These are phyloP conservation scores for Oncorhynchus gorbuscha DNA, from an alignment of 2,113 vertebrate genomes.

Conservation along the genomic window DNA sequence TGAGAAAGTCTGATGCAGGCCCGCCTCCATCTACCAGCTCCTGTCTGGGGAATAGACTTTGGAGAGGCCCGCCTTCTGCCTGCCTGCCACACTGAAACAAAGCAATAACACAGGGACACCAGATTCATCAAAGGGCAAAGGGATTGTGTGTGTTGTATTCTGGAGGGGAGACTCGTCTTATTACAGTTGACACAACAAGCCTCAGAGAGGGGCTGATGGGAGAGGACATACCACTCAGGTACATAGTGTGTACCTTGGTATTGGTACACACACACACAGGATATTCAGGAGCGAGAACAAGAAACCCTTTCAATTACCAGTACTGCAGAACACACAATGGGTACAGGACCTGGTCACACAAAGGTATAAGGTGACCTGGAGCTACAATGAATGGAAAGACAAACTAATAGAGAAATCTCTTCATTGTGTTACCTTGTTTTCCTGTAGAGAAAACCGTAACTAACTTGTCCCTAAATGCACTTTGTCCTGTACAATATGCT, in stretches of 20 bases:
- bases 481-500: background rate
- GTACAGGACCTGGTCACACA: too few relatives aligned
- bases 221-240: background rate
- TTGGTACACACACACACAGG: too few relatives aligned
- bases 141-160: background rate
- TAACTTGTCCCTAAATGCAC: background rate
- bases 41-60: conserved; percentile 3
- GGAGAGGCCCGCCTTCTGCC: conserved; percentile 1
- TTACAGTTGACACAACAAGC: background rate
- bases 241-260: background rate
- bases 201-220: background rate
- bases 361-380: too few relatives aligned
- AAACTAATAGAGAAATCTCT: too few relatives aligned
- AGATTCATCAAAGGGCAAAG: conserved; percentile 15
- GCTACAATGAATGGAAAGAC: too few relatives aligned
- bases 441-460: background rate
- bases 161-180: background rate
- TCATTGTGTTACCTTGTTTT: background rate
- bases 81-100: background rate
- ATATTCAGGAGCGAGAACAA: too few relatives aligned
- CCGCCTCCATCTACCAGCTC: conserved; percentile 5
- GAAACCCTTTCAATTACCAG: too few relatives aligned
- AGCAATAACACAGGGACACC: background rate
- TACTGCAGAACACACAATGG: too few relatives aligned
- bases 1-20: background rate